These are phyloP conservation scores for Drosophila pectinifera DNA, from an alignment of 1,140 invertebrate genomes.

Conservation along the genomic window DNA sequence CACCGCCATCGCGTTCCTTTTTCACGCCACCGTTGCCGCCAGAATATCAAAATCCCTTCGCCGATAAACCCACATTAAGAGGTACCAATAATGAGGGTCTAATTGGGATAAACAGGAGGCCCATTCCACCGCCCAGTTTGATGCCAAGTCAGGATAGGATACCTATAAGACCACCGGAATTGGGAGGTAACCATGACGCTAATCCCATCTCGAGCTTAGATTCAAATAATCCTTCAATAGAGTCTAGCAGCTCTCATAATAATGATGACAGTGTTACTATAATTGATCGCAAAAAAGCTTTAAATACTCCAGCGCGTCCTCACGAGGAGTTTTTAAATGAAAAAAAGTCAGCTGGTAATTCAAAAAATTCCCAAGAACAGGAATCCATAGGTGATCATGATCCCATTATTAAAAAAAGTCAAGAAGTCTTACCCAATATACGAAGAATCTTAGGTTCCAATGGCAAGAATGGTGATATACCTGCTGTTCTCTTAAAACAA, in stretches of 20 bases:
- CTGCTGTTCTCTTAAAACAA: constrained; percentile 89
- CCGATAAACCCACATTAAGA: constrained; percentile 92
- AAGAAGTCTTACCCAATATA: constrained; percentile 90
- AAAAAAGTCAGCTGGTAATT: constrained; percentile 10
- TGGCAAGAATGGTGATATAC: constrained; percentile 91
- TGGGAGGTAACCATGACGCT: constrained; percentile 40
- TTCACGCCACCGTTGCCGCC: constrained; percentile 92
- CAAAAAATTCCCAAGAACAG: constrained; percentile 3
- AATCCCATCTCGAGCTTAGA: constrained; percentile 24
- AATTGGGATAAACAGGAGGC: constrained; percentile 87
- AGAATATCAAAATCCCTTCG: constrained; percentile 92
- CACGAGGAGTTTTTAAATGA: constrained; percentile 21
- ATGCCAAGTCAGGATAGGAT: constrained; percentile 92
- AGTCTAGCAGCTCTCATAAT: constrained; percentile 39
- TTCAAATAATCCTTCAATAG: constrained; percentile 31
- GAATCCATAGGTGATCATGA: constrained; percentile 2
- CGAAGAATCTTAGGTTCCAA: constrained; percentile 92
- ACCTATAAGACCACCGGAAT: constrained; percentile 88
- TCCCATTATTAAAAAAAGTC: constrained; percentile 72
- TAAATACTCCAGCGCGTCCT: constrained; percentile 89
- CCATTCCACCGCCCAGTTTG: constrained; percentile 90
- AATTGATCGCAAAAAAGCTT: constrained; percentile 87
- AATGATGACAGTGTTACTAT: constrained; percentile 10
- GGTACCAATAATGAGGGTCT: constrained; percentile 87
- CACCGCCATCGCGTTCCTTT: constrained; percentile 90